phyloP scores from a whole-genome alignment of 2,888 invertebrate species.

The Cerastoderma edule region DNA sequence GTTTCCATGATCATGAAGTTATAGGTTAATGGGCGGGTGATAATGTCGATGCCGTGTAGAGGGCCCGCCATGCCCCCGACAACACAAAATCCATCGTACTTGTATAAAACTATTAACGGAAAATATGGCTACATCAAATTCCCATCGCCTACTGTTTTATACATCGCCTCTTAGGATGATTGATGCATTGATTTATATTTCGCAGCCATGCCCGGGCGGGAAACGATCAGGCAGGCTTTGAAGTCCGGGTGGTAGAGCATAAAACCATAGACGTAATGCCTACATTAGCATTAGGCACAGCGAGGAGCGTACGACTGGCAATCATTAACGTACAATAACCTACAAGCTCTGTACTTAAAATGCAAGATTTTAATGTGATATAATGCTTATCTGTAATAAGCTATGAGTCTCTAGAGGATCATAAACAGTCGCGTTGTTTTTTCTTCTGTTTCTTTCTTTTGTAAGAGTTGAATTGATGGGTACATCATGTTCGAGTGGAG shows the following conservation, averaged over 20 bases:
- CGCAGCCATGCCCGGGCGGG: slow-evolving; percentile 42
- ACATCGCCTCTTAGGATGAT: slow-evolving; percentile 42
- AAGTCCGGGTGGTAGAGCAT: slow-evolving; percentile 46
- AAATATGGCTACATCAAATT: slow-evolving; percentile 52
- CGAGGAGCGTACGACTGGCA: slow-evolving; percentile 38
- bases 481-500: too few relatives aligned
- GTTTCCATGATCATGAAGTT: too few relatives aligned
- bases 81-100: too few relatives aligned
- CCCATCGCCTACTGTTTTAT: slow-evolving; percentile 60
- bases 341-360: slow-evolving; percentile 47
- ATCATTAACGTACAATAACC: slow-evolving; percentile 49
- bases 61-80: too few relatives aligned
- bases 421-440: too few relatives aligned
- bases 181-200: slow-evolving; percentile 56
- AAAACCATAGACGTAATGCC: slow-evolving; percentile 56
- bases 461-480: too few relatives aligned
- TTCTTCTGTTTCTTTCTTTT: too few relatives aligned
- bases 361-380: slow-evolving; percentile 52
- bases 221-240: slow-evolving; percentile 54
- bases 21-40: too few relatives aligned
- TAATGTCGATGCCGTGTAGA: too few relatives aligned
- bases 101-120: too few relatives aligned
- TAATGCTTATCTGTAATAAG: slow-evolving; percentile 54
- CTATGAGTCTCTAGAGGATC: too few relatives aligned
- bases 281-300: slow-evolving; percentile 52